phyloP scores from a whole-genome alignment of 2,113 vertebrate species.

The Tachysurus vachellii region DNA sequence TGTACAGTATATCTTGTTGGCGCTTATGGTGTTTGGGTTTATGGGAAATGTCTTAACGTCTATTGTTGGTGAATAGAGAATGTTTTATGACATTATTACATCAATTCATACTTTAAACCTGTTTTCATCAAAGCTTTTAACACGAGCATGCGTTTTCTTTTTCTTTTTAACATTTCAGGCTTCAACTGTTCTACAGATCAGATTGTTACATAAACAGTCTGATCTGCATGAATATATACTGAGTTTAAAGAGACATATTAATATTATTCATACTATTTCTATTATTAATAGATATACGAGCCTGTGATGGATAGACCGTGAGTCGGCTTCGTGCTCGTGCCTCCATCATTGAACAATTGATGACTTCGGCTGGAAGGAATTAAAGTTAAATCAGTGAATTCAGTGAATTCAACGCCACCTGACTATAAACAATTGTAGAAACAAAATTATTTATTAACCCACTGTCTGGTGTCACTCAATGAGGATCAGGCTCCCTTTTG shows the following conservation, averaged over 20 bases:
- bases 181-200: background rate
- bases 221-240: background rate
- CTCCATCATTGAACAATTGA: too few relatives aligned
- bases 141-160: background rate
- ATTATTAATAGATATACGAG: too few relatives aligned
- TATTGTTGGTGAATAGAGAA: background rate
- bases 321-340: too few relatives aligned
- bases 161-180: background rate
- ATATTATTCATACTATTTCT: background rate
- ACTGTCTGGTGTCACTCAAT: too few relatives aligned
- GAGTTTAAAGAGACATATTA: background rate
- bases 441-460: too few relatives aligned
- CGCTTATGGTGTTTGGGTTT: background rate
- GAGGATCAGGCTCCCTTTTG: too few relatives aligned
- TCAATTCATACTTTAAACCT: background rate
- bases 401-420: too few relatives aligned
- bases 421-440: too few relatives aligned
- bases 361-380: too few relatives aligned
- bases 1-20: background rate
- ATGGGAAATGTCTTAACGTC: background rate
- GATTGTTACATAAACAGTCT: background rate
- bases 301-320: too few relatives aligned
- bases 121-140: background rate
- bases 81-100: background rate
- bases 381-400: too few relatives aligned